A percentile compares a stretch with the other conserved stretches of the same genome.
Evolutionary conservation across 2,113 vertebrate species (phyloP).

Genomic region (Sturnira hondurensis): DNA sequence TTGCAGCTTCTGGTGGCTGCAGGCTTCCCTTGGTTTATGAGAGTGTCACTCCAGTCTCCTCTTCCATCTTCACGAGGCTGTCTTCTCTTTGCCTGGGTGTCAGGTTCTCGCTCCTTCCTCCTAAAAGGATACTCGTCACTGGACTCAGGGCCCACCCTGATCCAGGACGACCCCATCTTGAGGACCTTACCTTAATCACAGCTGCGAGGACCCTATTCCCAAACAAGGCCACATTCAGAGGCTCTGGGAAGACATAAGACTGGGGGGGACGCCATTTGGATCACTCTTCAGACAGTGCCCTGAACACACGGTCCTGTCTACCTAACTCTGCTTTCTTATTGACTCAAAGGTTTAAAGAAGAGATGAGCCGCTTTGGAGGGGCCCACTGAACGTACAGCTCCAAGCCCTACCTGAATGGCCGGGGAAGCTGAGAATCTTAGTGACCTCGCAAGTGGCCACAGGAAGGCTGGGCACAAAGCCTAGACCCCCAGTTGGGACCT

Average conservation of each 20-base stretch:
- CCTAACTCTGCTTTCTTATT: neutral
- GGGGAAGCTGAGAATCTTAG: neutral
- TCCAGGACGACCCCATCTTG: neutral
- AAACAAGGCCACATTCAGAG: neutral
- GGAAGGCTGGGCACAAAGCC: neutral
- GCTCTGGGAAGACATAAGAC: neutral
- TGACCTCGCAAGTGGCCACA: neutral
- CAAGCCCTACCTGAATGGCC: neutral
- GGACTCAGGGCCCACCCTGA: neutral
- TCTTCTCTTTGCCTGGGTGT: neutral
- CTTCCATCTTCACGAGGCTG: fast-evolving
- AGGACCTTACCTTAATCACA: neutral
- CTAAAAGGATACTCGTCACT: neutral
- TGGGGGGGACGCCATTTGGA: neutral
- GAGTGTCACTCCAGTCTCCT: neutral
- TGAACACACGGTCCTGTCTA: neutral
- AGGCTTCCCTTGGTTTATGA: neutral
- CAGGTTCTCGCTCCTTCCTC: neutral
- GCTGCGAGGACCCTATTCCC: neutral
- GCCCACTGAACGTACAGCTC: neutral
- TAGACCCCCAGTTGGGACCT: neutral
- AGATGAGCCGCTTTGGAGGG: neutral
- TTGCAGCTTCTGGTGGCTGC: neutral
- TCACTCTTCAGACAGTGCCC: neutral
- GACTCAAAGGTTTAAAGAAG: neutral